These are phyloP conservation scores for Urocyon cinereoargenteus DNA, from an alignment of 2,797 vertebrate species.

Conservation along the genomic window DNA sequence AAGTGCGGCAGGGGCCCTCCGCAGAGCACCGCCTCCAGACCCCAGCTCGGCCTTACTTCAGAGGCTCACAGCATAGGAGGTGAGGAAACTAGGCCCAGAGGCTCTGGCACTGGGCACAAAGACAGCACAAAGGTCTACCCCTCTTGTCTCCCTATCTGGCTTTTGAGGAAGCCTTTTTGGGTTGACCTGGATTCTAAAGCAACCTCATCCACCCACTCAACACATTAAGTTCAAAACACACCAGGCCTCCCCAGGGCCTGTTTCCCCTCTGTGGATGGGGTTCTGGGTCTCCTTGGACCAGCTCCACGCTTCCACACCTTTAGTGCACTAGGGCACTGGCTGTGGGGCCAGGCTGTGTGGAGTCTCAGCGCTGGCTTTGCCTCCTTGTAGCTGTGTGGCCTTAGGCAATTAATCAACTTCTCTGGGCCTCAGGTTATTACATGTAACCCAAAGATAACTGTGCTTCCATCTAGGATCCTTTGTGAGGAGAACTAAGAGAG, in stretches of 20 bases:
- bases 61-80: neutral
- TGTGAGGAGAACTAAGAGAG: conserved; percentile 52
- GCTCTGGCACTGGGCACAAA: neutral
- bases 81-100: neutral
- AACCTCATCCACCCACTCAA: neutral
- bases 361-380: neutral
- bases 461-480: conserved; percentile 69
- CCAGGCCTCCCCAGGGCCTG: neutral
- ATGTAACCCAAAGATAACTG: neutral
- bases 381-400: neutral
- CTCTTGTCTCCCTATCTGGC: neutral
- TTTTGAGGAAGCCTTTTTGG: neutral
- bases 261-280: neutral
- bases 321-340: too few species aligned
- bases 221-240: neutral
- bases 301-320: neutral
- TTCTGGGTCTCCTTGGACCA: neutral
- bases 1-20: neutral
- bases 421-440: neutral
- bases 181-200: neutral
- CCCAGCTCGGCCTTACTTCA: neutral
- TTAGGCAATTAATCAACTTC: neutral
- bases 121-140: neutral
- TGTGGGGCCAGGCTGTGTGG: neutral
- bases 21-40: neutral